Percentiles rank a stretch among this genome's conserved stretches.
These are phyloP conservation scores for Odontothrips loti DNA, from an alignment of 2,888 invertebrate species.

Conservation along the genomic window DNA sequence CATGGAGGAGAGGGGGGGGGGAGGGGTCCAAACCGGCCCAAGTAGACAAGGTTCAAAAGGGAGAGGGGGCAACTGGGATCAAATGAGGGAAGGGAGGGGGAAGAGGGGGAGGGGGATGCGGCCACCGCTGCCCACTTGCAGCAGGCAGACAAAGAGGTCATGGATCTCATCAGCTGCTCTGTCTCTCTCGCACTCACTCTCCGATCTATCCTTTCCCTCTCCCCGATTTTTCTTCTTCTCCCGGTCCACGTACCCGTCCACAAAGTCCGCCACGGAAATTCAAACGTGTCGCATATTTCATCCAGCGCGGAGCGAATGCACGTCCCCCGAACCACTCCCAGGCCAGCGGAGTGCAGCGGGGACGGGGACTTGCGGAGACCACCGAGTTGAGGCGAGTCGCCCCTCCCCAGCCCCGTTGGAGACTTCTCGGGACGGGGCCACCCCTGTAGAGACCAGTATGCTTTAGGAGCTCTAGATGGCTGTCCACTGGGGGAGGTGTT, in stretches of 20 bases:
- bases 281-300: not conserved
- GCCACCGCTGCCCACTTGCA: not conserved
- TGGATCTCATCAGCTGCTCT: not conserved
- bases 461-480: too few species aligned
- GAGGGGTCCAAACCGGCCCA: not conserved
- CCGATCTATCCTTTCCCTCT: not conserved
- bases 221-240: not conserved
- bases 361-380: not conserved
- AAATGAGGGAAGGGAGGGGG: not conserved
- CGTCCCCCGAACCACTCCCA: not conserved
- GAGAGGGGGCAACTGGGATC: not conserved
- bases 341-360: not conserved
- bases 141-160: conserved; percentile 3
- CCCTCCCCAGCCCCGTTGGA: too few species aligned
- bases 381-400: too few species aligned
- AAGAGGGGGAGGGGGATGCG: not conserved
- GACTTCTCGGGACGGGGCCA: too few species aligned
- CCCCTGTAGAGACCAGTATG: too few species aligned
- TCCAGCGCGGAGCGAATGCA: too few species aligned
- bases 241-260: not conserved
- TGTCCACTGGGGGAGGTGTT: too few species aligned
- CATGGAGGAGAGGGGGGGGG: not conserved
- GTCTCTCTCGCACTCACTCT: conserved; percentile 25
- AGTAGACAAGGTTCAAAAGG: not conserved
- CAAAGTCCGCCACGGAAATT: not conserved